Percentiles rank a stretch among this genome's conserved stretches.
phyloP scores from a whole-genome alignment of 2,113 vertebrate species.

The Hiodon tergisus region DNA sequence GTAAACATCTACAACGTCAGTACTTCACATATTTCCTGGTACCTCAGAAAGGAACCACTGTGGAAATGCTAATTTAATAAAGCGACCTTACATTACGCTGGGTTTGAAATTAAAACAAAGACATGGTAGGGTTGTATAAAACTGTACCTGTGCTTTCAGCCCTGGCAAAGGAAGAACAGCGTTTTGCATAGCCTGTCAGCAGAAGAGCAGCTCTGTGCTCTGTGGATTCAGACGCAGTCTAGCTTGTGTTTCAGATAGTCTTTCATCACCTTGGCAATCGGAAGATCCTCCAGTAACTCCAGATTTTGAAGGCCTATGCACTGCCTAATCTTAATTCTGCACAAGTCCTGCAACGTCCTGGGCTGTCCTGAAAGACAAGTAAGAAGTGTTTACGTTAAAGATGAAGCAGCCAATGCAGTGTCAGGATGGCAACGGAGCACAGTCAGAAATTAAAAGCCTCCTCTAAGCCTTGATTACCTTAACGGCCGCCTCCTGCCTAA shows the following conservation, averaged over 20 bases:
- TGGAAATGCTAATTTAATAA: not conserved
- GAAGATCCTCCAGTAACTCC: conserved; percentile 89
- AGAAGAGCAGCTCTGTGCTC: conserved; percentile 18
- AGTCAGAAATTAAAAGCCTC: too few species aligned
- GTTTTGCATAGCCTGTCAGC: conserved; percentile 85
- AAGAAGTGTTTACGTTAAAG: too few species aligned
- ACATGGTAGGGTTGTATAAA: conserved; percentile 41
- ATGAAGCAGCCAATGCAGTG: too few species aligned
- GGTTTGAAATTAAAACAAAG: conserved; percentile 27
- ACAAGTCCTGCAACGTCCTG: conserved; percentile 92
- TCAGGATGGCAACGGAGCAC: too few species aligned
- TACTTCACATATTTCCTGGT: not conserved
- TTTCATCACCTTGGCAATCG: conserved; percentile 97
- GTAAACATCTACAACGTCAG: not conserved
- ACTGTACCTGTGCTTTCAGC: conserved; percentile 77
- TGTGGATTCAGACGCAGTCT: conserved; percentile 78
- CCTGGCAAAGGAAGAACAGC: conserved; percentile 56
- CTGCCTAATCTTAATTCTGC: conserved; percentile 94
- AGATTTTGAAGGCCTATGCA: conserved; percentile 96
- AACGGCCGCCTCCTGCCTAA: too few species aligned
- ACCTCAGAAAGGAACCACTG: not conserved
- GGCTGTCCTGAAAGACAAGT: conserved; percentile 75
- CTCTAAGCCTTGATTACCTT: too few species aligned
- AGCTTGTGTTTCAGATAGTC: conserved; percentile 99
- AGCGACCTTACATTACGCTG: conserved; percentile 6